Evolutionary conservation across 1,140 invertebrate species (phyloP).

Genomic region (Rhagoletis pomonella): DNA sequence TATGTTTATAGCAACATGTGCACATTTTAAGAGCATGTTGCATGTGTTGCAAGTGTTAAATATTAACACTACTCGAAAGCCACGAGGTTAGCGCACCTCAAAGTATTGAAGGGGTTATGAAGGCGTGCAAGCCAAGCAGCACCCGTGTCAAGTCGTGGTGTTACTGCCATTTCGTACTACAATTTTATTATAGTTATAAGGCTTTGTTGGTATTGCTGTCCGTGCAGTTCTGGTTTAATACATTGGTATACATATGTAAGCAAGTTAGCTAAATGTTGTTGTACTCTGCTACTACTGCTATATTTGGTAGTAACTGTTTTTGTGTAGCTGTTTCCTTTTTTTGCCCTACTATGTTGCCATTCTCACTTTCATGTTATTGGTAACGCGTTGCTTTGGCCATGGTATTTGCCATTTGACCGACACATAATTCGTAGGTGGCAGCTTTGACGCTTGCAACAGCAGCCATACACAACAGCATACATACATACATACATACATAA

Average conservation of each 20-base stretch:
- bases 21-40: slow-evolving; percentile 30
- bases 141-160: slow-evolving; percentile 41
- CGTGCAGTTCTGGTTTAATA: neutral
- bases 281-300: no score
- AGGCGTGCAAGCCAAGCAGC: neutral
- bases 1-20: neutral
- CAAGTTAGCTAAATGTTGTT: neutral
- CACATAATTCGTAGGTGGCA: slow-evolving; percentile 47
- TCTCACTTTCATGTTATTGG: neutral
- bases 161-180: slow-evolving; percentile 41
- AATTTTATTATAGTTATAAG: slow-evolving; percentile 48
- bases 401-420: slow-evolving; percentile 24
- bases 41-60: slow-evolving; percentile 46
- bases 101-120: neutral
- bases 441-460: slow-evolving; percentile 45
- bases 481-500: slow-evolving; percentile 3
- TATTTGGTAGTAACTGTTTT: neutral
- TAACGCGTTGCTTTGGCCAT: neutral
- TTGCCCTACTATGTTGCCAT: neutral
- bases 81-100: neutral
- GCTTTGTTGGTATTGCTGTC: neutral
- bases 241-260: neutral
- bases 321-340: neutral
- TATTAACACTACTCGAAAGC: slow-evolving; percentile 14
- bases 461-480: neutral